phyloP scores from a whole-genome alignment of 2,113 vertebrate species.

The Circaetus gallicus region DNA sequence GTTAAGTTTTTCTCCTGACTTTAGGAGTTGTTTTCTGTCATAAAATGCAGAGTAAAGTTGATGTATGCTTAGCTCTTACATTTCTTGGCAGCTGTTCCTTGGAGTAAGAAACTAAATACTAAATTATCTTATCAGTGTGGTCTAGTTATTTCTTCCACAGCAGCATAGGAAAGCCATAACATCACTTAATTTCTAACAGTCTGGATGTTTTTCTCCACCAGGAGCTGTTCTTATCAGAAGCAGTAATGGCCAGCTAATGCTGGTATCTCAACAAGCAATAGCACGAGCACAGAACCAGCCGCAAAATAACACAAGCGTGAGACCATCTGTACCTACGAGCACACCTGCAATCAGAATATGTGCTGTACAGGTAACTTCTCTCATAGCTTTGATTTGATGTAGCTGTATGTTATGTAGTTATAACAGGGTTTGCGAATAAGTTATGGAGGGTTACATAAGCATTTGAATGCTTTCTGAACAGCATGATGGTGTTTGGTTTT shows the following conservation, averaged over 20 bases:
- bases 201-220: conserved; percentile 55
- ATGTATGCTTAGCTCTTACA: neutral
- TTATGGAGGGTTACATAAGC: neutral
- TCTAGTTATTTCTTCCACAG: neutral
- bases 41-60: neutral
- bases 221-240: conserved; percentile 93
- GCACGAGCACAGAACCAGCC: conserved; percentile 73
- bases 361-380: conserved; percentile 75
- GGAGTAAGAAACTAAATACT: neutral
- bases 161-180: neutral
- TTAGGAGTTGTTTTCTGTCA: neutral
- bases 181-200: neutral
- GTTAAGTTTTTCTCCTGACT: neutral
- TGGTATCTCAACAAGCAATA: conserved; percentile 91
- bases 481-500: neutral
- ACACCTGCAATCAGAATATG: conserved; percentile 69
- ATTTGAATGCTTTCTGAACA: neutral
- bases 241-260: conserved; percentile 90
- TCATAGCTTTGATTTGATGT: accelerated
- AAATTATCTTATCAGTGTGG: neutral
- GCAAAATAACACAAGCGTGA: conserved; percentile 60
- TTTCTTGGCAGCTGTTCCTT: neutral
- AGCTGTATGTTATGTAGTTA: neutral
- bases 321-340: conserved; percentile 31
- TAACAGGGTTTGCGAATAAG: neutral